phyloP scores from a whole-genome alignment of 2,888 invertebrate genomes.

The Oxyteleia sp. region DNA sequence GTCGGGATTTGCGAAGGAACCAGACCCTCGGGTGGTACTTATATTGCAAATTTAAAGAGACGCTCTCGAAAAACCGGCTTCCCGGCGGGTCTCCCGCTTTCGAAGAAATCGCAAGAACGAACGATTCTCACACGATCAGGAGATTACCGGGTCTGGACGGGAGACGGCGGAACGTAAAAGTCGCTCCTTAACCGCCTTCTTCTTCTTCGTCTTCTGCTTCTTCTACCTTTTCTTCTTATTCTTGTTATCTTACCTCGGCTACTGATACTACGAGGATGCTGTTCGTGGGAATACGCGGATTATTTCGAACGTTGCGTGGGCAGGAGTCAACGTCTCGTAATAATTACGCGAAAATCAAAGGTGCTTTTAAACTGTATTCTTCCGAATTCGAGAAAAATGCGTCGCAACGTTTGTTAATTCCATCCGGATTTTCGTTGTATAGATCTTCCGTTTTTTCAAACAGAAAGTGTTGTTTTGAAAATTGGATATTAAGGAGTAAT shows the following conservation, averaged over 20 bases:
- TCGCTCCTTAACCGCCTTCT: slow-evolving; percentile 15
- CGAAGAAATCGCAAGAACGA: slow-evolving; percentile 66
- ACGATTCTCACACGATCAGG: slow-evolving; percentile 73
- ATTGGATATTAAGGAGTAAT: too few relatives aligned
- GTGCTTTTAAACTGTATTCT: not conserved
- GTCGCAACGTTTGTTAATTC: too few relatives aligned
- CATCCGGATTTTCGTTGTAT: too few relatives aligned
- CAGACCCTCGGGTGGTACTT: slow-evolving; percentile 61
- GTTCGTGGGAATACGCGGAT: slow-evolving; percentile 65
- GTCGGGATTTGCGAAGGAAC: too few relatives aligned
- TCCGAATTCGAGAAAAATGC: too few relatives aligned
- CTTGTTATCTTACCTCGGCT: slow-evolving; percentile 40
- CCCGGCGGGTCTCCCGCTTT: slow-evolving; percentile 57
- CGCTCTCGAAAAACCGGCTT: slow-evolving; percentile 74
- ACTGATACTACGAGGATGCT: slow-evolving; percentile 42
- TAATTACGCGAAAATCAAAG: slow-evolving; percentile 15
- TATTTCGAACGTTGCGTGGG: slow-evolving; percentile 55
- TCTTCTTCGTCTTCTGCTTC: slow-evolving; percentile 20
- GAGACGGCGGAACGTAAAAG: slow-evolving; percentile 42
- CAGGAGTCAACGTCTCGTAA: slow-evolving; percentile 38
- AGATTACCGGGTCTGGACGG: slow-evolving; percentile 62
- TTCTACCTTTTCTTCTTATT: slow-evolving; percentile 30
- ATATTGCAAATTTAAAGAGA: slow-evolving; percentile 73
- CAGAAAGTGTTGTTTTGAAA: too few relatives aligned
- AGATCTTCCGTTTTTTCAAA: too few relatives aligned